These are phyloP conservation scores for Engystomops pustulosus DNA, from an alignment of 2,113 vertebrate genomes.

Conservation along the genomic window DNA sequence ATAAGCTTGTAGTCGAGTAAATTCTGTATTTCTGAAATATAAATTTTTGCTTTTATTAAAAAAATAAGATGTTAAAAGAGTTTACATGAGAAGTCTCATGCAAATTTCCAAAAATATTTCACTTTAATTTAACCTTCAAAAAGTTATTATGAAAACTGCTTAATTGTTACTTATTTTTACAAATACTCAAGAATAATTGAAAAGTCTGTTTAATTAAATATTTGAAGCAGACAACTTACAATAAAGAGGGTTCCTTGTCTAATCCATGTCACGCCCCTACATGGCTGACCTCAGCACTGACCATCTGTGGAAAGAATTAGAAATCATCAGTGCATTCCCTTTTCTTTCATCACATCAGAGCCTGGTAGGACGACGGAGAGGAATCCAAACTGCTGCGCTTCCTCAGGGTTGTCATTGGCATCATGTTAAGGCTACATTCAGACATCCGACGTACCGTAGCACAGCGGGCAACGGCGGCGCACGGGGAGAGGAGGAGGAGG, in stretches of 20 bases:
- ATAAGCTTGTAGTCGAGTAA: too few species aligned
- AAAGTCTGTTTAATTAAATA: slow-evolving; percentile 12
- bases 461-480: too few species aligned
- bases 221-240: background rate
- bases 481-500: too few species aligned
- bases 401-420: too few species aligned
- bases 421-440: too few species aligned
- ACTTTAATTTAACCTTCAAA: slow-evolving; percentile 29
- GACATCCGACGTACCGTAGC: too few species aligned
- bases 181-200: slow-evolving; percentile 27
- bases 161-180: slow-evolving; percentile 26
- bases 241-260: background rate
- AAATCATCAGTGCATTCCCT: background rate
- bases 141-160: slow-evolving; percentile 36
- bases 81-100: too few species aligned
- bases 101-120: slow-evolving; percentile 18
- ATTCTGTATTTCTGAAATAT: too few species aligned
- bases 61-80: too few species aligned
- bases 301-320: background rate
- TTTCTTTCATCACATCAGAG: too few species aligned
- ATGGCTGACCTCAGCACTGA: background rate
- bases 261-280: background rate
- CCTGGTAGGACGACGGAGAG: background rate
- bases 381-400: background rate
- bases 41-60: too few species aligned